Conservation (phyloP, 2,797 vertebrate species). For the Sebastes iracundus region DNA sequence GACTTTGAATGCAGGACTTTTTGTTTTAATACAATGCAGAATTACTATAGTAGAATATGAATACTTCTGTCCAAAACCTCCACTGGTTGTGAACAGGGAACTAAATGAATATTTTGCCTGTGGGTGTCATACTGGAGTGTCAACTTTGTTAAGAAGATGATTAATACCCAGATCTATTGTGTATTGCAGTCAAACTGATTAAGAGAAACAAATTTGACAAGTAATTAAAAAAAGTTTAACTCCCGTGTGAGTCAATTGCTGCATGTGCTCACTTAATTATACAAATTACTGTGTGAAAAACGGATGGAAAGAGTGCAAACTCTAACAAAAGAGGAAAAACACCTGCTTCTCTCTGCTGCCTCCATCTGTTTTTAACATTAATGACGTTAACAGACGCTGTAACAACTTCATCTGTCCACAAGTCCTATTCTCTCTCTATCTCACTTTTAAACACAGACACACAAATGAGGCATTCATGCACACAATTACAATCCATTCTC, state of each 20-base stretch:
- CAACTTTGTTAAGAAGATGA: background rate
- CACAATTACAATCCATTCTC: conserved; percentile 30
- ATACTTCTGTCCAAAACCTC: background rate
- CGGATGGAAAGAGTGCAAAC: conserved; percentile 35
- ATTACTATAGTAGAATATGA: background rate
- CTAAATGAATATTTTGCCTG: background rate
- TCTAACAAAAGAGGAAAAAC: conserved; percentile 55
- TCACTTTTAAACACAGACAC: conserved; percentile 20
- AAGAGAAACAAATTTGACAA: conserved; percentile 15
- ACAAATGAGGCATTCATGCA: conserved; percentile 17
- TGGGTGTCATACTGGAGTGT: background rate
- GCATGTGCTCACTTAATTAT: background rate
- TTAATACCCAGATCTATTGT: conserved; percentile 6
- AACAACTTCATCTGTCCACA: conserved; percentile 29
- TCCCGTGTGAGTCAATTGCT: background rate
- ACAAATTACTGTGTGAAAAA: conserved; percentile 36
- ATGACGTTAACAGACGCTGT: conserved; percentile 51
- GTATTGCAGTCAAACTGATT: background rate
- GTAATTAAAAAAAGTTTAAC: conserved; percentile 12
- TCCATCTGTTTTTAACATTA: conserved; percentile 47
- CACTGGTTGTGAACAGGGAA: background rate
- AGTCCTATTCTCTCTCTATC: conserved; percentile 8
- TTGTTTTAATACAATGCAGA: background rate
- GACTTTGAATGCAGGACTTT: background rate
- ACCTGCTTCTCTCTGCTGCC: conserved; percentile 53